phyloP scores from a whole-genome alignment of 1,140 invertebrate genomes.

The Yoshiicerus persimilis region DNA sequence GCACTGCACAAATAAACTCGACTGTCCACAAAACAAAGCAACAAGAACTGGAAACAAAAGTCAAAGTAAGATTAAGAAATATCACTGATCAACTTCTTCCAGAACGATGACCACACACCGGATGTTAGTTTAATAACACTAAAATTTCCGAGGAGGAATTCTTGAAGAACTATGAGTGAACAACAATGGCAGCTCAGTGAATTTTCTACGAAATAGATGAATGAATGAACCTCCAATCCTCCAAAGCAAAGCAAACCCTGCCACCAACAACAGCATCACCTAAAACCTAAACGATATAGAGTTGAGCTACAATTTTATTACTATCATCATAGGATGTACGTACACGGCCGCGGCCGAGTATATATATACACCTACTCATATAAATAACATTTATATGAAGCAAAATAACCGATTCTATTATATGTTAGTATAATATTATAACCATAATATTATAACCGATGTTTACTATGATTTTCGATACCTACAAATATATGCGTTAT shows the following conservation, averaged over 20 bases:
- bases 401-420: too few relatives aligned
- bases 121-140: neutral
- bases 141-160: neutral
- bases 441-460: too few relatives aligned
- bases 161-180: constrained; percentile 24
- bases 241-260: neutral
- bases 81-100: neutral
- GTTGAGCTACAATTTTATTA: too few relatives aligned
- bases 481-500: too few relatives aligned
- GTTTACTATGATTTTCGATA: too few relatives aligned
- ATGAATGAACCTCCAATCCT: neutral
- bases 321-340: too few relatives aligned
- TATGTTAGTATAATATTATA: too few relatives aligned
- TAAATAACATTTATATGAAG: too few relatives aligned
- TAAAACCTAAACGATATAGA: neutral
- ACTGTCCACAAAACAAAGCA: neutral
- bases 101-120: neutral
- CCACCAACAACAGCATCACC: neutral
- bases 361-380: neutral
- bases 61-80: neutral
- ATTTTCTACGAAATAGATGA: neutral
- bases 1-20: constrained; percentile 30
- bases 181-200: constrained; percentile 35
- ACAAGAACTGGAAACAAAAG: neutral
- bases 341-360: neutral